Base-by-base conservation (phyloP, 2,797 vertebrate species). In the Petrocephalus sullivani region DNA sequence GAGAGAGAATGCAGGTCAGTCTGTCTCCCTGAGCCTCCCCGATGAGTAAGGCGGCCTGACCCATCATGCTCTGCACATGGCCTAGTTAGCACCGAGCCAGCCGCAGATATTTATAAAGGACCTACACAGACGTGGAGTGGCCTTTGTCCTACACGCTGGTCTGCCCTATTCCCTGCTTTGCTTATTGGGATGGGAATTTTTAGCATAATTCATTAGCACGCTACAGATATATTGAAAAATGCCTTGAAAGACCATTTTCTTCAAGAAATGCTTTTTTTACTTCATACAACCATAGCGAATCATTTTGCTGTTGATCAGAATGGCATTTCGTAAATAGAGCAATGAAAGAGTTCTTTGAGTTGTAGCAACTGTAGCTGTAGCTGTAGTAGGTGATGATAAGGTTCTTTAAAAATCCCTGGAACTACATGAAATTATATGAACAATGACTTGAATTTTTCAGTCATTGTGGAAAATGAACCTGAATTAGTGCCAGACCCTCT, bases 1-100 rank as follows among this genome's bases (percentile, higher is more conserved):
- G 87, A 60, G 89, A 90, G 87, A 85, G 87, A 92, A 92, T 91
- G 87, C 92, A 93, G 93, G 93, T 92, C 92, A 90, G 87, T 87
- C 89, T 88, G 90, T 88, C 88, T 90, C 90, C 88, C 88, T 92
- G 64, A 75, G 33, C 88, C 89, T 91, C 91, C 90, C 89, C 67
- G 85, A 19, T 46, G 60, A 86, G 88, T 71, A 86, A 28, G 51
- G 60, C 33, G 4, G 83, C 61, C 64, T 71, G 88, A 88, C 82
- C 60, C 82, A 21, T 82, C 53, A 51, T 82, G 7, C 60, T 46
- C 87, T 49, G 82, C 84, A 85, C 16, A 71, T 46, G 83, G 61
- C 83, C 61, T 49, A 85, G 61, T 71, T 85, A 75, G 46, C 83
- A 75, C 21, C 10, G 14, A 60, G 60, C 41, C 85, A 61, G 16